Conservation (phyloP, 2,113 vertebrate species). For the Ptilonorhynchus violaceus region DNA sequence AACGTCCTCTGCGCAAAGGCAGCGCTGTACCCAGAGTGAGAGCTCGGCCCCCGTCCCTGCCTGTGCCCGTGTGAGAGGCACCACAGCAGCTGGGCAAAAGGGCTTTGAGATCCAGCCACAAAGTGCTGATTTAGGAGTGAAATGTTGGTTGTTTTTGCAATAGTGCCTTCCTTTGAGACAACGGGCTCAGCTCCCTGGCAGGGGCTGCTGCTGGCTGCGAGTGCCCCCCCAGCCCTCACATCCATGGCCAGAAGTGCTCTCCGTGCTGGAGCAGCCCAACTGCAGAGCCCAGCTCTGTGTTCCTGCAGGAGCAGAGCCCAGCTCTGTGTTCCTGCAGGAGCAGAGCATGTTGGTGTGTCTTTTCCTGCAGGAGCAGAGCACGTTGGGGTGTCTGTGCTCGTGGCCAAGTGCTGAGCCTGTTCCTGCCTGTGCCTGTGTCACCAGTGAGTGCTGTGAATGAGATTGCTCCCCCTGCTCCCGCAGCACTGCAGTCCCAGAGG, state of each 20-base stretch:
- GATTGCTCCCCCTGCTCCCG: background rate
- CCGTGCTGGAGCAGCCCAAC: background rate
- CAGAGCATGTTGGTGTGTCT: no score
- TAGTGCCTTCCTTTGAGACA: background rate
- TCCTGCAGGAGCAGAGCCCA: background rate
- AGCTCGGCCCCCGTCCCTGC: background rate
- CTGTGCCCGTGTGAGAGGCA: background rate
- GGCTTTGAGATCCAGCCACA: background rate
- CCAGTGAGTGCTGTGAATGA: background rate
- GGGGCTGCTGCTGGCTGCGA: background rate
- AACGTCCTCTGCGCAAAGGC: fast-evolving
- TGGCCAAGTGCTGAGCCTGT: background rate
- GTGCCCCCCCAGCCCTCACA: background rate
- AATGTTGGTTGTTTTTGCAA: background rate
- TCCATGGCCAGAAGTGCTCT: background rate
- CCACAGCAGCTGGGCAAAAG: background rate
- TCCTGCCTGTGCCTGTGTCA: background rate
- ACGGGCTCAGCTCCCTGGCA: background rate
- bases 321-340: no score
- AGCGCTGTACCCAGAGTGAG: background rate
- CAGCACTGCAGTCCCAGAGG: background rate
- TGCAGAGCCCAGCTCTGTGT: background rate
- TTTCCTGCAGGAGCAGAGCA: background rate
- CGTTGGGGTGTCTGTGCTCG: fast-evolving
- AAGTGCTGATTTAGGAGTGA: background rate